Percentiles rank a stretch among this genome's conserved stretches.
Evolutionary conservation across 1,140 invertebrate genomes (phyloP).

Genomic region (Spodoptera frugiperda): DNA sequence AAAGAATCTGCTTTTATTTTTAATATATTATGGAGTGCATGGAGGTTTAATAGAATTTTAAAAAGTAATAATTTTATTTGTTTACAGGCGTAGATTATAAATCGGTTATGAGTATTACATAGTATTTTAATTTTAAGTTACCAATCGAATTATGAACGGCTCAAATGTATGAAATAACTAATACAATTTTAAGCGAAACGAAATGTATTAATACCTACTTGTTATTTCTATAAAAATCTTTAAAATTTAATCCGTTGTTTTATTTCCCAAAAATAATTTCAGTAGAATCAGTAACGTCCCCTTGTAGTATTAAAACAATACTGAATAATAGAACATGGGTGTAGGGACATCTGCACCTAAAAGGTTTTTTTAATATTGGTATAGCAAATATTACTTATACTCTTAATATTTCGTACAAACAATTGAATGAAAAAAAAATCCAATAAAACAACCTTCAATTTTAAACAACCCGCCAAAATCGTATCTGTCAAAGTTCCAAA

Average conservation of each 20-base stretch:
- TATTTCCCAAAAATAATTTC: constrained; percentile 13
- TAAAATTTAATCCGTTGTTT: not conserved
- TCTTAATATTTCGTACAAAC: no score
- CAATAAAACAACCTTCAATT: no score
- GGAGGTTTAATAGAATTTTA: not conserved
- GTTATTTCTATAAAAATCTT: constrained; percentile 10
- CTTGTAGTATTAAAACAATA: not conserved
- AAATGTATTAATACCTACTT: not conserved
- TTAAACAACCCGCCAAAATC: no score
- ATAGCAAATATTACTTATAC: no score
- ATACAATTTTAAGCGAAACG: not conserved
- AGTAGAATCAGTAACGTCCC: not conserved
- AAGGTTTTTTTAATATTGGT: no score
- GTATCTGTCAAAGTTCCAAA: no score
- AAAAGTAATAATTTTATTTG: constrained; percentile 31
- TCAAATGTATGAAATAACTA: not conserved
- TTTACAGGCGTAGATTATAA: constrained; percentile 28
- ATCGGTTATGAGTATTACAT: not conserved
- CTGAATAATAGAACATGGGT: no score
- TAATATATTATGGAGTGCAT: not conserved
- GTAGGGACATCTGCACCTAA: no score
- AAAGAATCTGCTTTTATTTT: not conserved
- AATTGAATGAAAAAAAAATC: no score
- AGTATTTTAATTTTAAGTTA: not conserved
- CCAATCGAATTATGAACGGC: not conserved